Evolutionary conservation across 2,888 invertebrate genomes (phyloP), one percentile per base, ranked within the genome.

Genomic region (Serripes groenlandicus): DNA sequence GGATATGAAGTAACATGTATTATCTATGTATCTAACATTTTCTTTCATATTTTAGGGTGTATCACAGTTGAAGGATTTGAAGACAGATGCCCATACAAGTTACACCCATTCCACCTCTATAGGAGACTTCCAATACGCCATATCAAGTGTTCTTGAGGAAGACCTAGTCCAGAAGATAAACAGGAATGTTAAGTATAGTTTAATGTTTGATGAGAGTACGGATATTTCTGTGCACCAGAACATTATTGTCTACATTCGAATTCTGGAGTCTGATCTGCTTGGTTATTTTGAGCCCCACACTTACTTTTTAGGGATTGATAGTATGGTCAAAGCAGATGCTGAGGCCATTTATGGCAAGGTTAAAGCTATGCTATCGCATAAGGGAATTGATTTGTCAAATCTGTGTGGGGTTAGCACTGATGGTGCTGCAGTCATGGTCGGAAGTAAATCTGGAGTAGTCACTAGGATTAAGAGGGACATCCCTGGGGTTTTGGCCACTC

Each of bases 191-290:
- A 69, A 34, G 32, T 76, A 54, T 42, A 70, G 70, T 70, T 49
- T 69, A 26, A 70, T 76, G 69, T 62, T 75, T 26, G 75, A 75
- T 69, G 69, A 75, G 30, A 28, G 28, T 26, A 75, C 75, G 34
- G 75, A 75, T 34, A 28, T 76, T 54, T 76, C 76, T 34, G 69
- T 76, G 21, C 54, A 69, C 76, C 76, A 75, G 58, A 76, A 76
- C 34, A 26, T 76, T 23, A 76, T 76, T 60, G 18, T 35, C 21
- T 76, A 70, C 52, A 70, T 76, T 26, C 42, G 76, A n/a, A 42
- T 58, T 37, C 64, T 74, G 21, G 23, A 37, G 62, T 21, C 34
- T 26, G 32, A 49, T 52, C 9, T 5, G 21, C n/a, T 64, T 7
- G 66, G n/a, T 28, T 28, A 21, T 21, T 28, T 49, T 64, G 35